Percentiles rank a stretch among this genome's conserved stretches.
Evolutionary conservation across 1,140 invertebrate genomes (phyloP).

Genomic region (Drosophila equinoxialis): DNA sequence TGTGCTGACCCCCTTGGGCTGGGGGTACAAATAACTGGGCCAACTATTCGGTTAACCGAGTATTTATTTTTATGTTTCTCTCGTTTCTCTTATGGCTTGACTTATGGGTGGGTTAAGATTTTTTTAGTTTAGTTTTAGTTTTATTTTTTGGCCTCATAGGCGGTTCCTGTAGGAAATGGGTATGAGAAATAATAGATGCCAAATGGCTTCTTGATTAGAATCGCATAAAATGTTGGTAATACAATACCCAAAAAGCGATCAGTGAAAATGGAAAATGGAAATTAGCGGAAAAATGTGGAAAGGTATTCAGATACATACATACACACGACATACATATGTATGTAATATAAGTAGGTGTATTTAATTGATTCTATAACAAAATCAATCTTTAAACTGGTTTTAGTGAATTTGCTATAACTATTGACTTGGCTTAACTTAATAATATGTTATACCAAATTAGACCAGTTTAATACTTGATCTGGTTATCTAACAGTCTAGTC

Average conservation of each 20-base stretch:
- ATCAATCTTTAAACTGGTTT: no score
- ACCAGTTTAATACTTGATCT: no score
- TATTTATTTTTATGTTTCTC: slow-evolving; percentile 11
- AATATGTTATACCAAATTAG: no score
- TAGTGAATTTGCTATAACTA: no score
- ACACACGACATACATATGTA: no score
- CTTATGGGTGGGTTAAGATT: not conserved
- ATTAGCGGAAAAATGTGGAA: not conserved
- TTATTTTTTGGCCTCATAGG: not conserved
- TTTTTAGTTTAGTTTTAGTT: not conserved
- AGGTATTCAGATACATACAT: not conserved
- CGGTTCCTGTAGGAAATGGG: not conserved
- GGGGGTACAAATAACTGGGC: not conserved
- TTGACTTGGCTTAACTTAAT: no score
- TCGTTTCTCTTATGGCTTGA: not conserved
- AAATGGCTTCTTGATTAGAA: slow-evolving; percentile 35
- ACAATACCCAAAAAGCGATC: slow-evolving; percentile 16
- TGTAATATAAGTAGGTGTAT: not conserved
- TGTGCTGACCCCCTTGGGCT: not conserved
- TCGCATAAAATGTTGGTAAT: slow-evolving; percentile 24
- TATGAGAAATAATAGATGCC: slow-evolving; percentile 2
- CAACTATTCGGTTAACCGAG: not conserved
- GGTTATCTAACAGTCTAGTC: no score
- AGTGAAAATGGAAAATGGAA: slow-evolving; percentile 26
- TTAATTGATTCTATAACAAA: no score